phyloP scores from a whole-genome alignment of 2,888 invertebrate genomes.

The Drosophila kuntzei region DNA sequence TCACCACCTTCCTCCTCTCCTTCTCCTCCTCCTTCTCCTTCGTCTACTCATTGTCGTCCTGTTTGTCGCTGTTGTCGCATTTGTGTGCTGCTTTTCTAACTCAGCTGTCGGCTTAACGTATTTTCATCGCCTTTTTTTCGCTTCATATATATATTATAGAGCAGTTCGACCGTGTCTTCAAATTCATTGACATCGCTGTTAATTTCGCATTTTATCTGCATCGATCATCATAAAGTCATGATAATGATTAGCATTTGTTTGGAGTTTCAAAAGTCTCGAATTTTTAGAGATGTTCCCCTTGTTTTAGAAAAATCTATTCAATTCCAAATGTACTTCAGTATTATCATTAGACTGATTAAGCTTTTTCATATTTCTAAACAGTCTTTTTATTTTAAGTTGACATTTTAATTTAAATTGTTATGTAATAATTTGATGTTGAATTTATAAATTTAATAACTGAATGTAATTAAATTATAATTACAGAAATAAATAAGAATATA shows the following conservation, averaged over 20 bases:
- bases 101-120: conserved; percentile 9
- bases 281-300: not conserved
- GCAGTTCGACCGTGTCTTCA: not conserved
- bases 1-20: not conserved
- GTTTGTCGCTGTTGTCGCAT: conserved; percentile 33
- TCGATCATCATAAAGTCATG: no score
- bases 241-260: no score
- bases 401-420: no score
- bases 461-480: no score
- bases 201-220: not conserved
- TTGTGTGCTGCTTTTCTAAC: conserved; percentile 21
- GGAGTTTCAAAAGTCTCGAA: not conserved
- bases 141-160: not conserved
- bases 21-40: not conserved
- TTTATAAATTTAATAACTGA: no score
- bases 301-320: no score
- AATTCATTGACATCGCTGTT: not conserved
- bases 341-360: no score
- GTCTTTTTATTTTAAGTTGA: no score
- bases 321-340: no score
- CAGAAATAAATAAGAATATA: no score
- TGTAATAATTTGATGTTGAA: no score
- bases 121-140: conserved; percentile 7
- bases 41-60: conserved; percentile 8
- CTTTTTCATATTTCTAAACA: no score